Conservation (phyloP, 30 jellyfish, hydroid and myxozoan species). For the Cassiopea andromeda region DNA sequence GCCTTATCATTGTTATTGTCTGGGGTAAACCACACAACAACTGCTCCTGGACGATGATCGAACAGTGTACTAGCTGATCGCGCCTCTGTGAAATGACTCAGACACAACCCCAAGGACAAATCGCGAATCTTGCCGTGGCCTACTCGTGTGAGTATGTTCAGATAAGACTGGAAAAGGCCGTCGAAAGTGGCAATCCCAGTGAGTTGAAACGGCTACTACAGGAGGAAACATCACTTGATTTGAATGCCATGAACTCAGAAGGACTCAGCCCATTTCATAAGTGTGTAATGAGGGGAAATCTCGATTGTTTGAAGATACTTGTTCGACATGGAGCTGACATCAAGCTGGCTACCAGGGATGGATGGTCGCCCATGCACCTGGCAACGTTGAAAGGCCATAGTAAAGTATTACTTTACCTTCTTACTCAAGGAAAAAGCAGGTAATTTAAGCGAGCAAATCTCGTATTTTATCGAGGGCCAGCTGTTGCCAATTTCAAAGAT, state of each 20-base stretch:
- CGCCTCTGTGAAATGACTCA: conserved; percentile 28
- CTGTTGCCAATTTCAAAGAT: conserved; percentile 15
- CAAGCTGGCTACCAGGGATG: conserved; percentile 80
- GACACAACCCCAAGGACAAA: conserved; percentile 55
- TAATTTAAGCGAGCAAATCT: neutral
- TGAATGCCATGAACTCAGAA: conserved; percentile 84
- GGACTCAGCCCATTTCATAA: conserved; percentile 85
- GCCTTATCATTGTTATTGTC: conserved; percentile 49
- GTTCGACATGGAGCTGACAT: conserved; percentile 84
- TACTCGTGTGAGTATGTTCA: conserved; percentile 65
- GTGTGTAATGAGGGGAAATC: conserved; percentile 76
- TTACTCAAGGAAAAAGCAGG: conserved; percentile 47
- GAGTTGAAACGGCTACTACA: conserved; percentile 71
- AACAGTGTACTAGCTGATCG: conserved; percentile 54
- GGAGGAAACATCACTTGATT: conserved; percentile 56
- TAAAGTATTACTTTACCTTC: conserved; percentile 60
- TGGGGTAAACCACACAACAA: conserved; percentile 61
- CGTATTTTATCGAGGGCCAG: neutral
- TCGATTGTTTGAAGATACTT: conserved; percentile 76
- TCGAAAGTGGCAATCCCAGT: conserved; percentile 70
- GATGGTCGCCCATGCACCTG: conserved; percentile 86
- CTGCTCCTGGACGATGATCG: conserved; percentile 50
- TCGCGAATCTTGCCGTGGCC: conserved; percentile 64
- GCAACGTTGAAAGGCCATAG: conserved; percentile 87
- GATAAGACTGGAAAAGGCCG: conserved; percentile 71